These are phyloP conservation scores for Borostomias antarcticus DNA, from an alignment of 2,797 vertebrate genomes.

Conservation along the genomic window DNA sequence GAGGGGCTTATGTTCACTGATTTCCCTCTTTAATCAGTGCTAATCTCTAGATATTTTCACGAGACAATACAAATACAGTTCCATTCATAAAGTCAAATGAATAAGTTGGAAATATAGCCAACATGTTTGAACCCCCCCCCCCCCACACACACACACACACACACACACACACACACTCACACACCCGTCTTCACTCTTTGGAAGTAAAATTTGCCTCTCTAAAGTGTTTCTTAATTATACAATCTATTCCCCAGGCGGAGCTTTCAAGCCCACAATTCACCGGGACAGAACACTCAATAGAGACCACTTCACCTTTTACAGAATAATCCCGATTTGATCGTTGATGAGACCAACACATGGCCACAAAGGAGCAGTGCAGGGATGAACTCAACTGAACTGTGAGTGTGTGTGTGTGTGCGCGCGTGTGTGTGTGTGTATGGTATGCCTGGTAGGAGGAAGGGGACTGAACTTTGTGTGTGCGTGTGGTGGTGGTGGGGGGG, in stretches of 20 bases:
- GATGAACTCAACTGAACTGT: no score
- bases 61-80: constrained; percentile 65
- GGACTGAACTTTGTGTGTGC: no score
- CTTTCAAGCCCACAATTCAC: constrained; percentile 10
- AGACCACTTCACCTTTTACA: background rate
- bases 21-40: constrained; percentile 89
- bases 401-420: no score
- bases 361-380: no score
- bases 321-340: constrained; percentile 25
- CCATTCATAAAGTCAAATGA: constrained; percentile 70
- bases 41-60: constrained; percentile 74
- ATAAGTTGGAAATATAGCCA: constrained; percentile 61
- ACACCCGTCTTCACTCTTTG: constrained; percentile 3
- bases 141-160: no score
- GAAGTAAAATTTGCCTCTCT: background rate
- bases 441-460: no score
- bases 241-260: constrained; percentile 33
- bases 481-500: no score
- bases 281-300: constrained; percentile 26
- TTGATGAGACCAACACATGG: constrained; percentile 19
- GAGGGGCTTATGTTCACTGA: constrained; percentile 91
- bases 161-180: no score
- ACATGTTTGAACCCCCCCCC: constrained; percentile 1
- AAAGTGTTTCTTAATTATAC: constrained; percentile 48
- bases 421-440: no score